Percentiles rank a stretch among this genome's conserved stretches.
Evolutionary conservation across 2,113 vertebrate genomes (phyloP).

Genomic region (Archocentrus centrarchus): DNA sequence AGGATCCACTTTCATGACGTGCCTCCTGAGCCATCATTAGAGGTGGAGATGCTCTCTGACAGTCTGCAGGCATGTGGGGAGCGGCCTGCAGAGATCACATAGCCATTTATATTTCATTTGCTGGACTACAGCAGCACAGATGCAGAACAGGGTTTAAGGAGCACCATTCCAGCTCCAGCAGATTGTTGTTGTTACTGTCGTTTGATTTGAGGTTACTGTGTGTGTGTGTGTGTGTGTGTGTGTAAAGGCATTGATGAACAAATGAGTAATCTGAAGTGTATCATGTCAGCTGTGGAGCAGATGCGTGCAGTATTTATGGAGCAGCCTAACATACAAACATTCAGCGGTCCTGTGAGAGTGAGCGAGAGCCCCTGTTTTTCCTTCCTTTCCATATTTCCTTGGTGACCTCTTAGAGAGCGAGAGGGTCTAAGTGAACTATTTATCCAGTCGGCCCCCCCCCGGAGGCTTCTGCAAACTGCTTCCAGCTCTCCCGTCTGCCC

Average conservation of each 20-base stretch:
- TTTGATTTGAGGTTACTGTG: too few relatives aligned
- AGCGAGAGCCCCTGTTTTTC: constrained; percentile 56
- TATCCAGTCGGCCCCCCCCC: constrained; percentile 67
- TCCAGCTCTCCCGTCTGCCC: constrained; percentile 68
- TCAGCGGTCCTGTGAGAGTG: constrained; percentile 54
- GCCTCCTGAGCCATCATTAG: constrained; percentile 8
- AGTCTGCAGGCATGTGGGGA: constrained; percentile 49
- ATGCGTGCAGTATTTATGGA: constrained; percentile 61
- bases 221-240: not conserved
- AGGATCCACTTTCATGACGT: constrained; percentile 12
- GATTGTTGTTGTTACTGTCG: not conserved
- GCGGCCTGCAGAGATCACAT: constrained; percentile 66
- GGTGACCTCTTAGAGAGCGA: constrained; percentile 76
- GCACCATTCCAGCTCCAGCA: not conserved
- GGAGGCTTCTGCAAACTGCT: constrained; percentile 59
- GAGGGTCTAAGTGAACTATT: constrained; percentile 75
- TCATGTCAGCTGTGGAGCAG: constrained; percentile 34
- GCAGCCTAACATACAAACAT: constrained; percentile 55
- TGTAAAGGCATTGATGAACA: not conserved
- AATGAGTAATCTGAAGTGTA: constrained; percentile 6
- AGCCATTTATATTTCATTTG: constrained; percentile 79
- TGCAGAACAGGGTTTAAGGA: constrained; percentile 24
- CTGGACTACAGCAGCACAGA: constrained; percentile 58
- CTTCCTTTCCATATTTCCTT: constrained; percentile 63
- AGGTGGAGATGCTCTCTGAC: not conserved